Base-by-base conservation (phyloP, 2,888 invertebrate genomes). In the Oithona nana region DNA sequence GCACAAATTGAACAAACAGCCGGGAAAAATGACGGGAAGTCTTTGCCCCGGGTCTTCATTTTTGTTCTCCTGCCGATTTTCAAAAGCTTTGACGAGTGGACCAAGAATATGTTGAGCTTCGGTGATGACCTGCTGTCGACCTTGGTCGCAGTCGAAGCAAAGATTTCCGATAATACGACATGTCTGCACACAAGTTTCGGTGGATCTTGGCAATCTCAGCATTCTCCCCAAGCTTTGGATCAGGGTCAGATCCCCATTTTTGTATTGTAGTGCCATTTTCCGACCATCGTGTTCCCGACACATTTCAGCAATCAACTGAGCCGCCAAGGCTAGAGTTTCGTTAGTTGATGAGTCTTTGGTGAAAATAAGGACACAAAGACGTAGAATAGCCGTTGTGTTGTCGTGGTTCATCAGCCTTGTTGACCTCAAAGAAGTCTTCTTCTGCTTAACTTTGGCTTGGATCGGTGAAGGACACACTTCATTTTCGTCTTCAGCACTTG, bases 11-110 rank as follows among this genome's bases (percentile, higher is more conserved):
- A 59, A 29, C 16, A 59, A 29, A 20, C 24, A 59, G 48, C 59
- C 28, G n/a, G 59, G 59, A 22, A 59, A 29, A n/a, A 59, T 59
- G 24, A 59, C 59, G 20, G 59, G 59, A 20, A 59, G 50, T 28
- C 59, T 20, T 26, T 59, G 59, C 3, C 59, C 59, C 16, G 50
- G 49, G 59, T 59, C 59, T 26, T 49, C 26, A 6, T 13, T n/a
- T 29, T 48, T 49, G 54, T 16, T 24, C 3, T 22, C 20, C 16
- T 57, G 20, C 2, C 29, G 30, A 26, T 50, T 50, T 13, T 48
- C 24, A 20, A 24, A n/a, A 13, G 50, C 24, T 13, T 22, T 1
- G 1, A 20, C n/a, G 28, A 28, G 22, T 2, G 24, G 50, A 16
- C 50, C n/a, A 24, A 59, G 16, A 29, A 48, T 22, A 8, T 49